Base-by-base conservation (phyloP, 2,888 invertebrate species). In the Caenorhabditis plicata region DNA sequence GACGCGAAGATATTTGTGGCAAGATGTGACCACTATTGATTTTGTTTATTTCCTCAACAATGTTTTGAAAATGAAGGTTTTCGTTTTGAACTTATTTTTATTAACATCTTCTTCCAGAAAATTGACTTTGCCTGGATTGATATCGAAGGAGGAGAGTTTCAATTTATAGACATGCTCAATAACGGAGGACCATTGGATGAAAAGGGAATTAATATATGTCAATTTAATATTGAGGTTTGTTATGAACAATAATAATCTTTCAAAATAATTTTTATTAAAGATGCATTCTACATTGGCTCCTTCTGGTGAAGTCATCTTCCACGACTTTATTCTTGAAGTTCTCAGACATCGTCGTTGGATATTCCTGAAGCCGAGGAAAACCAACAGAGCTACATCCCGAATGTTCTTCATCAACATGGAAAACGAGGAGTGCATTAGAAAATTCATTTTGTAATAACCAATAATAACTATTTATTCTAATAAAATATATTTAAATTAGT, bases 21-120 rank as follows among this genome's bases (percentile, higher is more conserved):
- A 55, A 32, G 47, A 53, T 22, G 50, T 64, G 23, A 32, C 45
- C 9, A 43, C 55, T 26, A 47, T 61, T 29, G 55, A 55, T 11
- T 9, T 50, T 4, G 43, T 42, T 19, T 50, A 52, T 9, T 64
- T 36, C 13, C 20, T 36, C 4, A 36, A 19, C 7, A 13, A 36
- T 20, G 22, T 36, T 36, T 7, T 19, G 5, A 36, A 36, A 20
- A 20, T 36, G 20, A 36, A 15, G 11, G 29, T 27, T 27, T 7
- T 7, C 11, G 11, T 7, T 13, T 27, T 27, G 29, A 7, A 7
- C 7, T 7, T 9, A 27, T 9, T 13, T 7, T 27, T 9, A 9
- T 13, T 27, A 27, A 27, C 29, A 9, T 9, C 7, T 9, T 27
- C 11, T 27, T 27, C 11, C 29, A 27, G 20, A 4, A 19, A 5